phyloP scores from a whole-genome alignment of 2,888 invertebrate genomes.

The Lobophora halterata region DNA sequence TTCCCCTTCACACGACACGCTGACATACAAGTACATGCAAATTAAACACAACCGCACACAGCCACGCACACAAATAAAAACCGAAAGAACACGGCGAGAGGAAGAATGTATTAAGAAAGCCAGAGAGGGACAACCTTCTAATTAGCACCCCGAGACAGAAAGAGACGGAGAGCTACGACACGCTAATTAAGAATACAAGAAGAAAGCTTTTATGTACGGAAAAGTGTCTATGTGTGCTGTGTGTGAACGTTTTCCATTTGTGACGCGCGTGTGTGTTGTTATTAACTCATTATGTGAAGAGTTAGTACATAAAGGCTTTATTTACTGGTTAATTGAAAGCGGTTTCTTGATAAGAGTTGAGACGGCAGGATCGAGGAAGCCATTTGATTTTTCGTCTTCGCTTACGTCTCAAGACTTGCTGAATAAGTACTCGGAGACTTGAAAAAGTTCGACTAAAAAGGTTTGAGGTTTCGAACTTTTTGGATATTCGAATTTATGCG shows the following conservation, averaged over 20 bases:
- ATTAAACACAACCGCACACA: slow-evolving; percentile 80
- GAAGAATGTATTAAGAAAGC: slow-evolving; percentile 82
- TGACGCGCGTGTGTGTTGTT: slow-evolving; percentile 64
- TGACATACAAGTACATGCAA: slow-evolving; percentile 80
- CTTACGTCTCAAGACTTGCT: slow-evolving; percentile 9
- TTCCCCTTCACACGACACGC: slow-evolving; percentile 55
- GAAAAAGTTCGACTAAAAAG: slow-evolving; percentile 18
- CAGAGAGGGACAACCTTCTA: slow-evolving; percentile 74
- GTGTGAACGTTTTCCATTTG: slow-evolving; percentile 53
- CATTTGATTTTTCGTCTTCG: slow-evolving; percentile 23
- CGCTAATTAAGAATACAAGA: slow-evolving; percentile 87
- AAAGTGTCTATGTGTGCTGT: slow-evolving; percentile 49
- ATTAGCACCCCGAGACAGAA: slow-evolving; percentile 70
- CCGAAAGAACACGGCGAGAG: slow-evolving; percentile 79
- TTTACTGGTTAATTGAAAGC: slow-evolving; percentile 79
- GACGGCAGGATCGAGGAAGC: slow-evolving; percentile 45
- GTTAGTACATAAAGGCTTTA: slow-evolving; percentile 74
- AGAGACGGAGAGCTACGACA: slow-evolving; percentile 66
- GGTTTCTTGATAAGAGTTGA: slow-evolving; percentile 68
- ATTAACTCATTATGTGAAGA: slow-evolving; percentile 80
- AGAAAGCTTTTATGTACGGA: slow-evolving; percentile 82
- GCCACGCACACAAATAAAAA: slow-evolving; percentile 81
- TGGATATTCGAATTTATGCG: slow-evolving; percentile 23
- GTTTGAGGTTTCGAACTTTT: slow-evolving; percentile 22
- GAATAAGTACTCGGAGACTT: slow-evolving; percentile 6